Conservation (phyloP, 1,140 invertebrate genomes). For the Heliconius melpomene region DNA sequence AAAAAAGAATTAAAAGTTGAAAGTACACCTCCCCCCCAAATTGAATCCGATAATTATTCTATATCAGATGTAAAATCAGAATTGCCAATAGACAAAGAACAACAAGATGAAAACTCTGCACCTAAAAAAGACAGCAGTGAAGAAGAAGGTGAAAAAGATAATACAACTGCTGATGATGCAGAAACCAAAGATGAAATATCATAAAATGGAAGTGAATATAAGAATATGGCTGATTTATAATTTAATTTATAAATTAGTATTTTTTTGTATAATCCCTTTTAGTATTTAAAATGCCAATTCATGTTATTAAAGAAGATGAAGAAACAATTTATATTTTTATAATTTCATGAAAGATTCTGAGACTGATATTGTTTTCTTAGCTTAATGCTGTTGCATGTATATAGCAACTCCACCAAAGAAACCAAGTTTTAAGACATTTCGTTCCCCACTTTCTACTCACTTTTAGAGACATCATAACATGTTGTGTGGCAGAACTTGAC, state of each 20-base stretch:
- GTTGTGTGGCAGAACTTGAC: no score
- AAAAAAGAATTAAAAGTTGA: conserved; percentile 42
- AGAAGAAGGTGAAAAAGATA: conserved; percentile 37
- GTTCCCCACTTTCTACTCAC: no score
- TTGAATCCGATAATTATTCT: conserved; percentile 70
- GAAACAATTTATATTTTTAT: no score
- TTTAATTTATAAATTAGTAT: background rate
- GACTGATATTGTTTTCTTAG: no score
- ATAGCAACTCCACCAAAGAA: no score
- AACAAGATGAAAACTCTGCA: background rate
- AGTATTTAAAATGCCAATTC: background rate
- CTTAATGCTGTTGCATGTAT: no score
- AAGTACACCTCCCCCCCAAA: conserved; percentile 30
- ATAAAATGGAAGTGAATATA: background rate
- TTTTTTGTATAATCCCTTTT: background rate
- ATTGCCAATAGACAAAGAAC: conserved; percentile 43
- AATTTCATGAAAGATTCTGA: no score
- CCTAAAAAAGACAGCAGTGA: conserved; percentile 34
- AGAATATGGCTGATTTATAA: background rate
- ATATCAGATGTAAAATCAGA: conserved; percentile 74
- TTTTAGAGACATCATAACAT: no score
- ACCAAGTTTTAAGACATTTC: no score
- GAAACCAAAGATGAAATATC: background rate
- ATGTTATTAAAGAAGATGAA: background rate
- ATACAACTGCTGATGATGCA: conserved; percentile 7